Evolutionary conservation across 35 echinoderm and acorn worm genomes (phyloP), one percentile per base, ranked within the genome.

Genomic region (Acanthaster planci): DNA sequence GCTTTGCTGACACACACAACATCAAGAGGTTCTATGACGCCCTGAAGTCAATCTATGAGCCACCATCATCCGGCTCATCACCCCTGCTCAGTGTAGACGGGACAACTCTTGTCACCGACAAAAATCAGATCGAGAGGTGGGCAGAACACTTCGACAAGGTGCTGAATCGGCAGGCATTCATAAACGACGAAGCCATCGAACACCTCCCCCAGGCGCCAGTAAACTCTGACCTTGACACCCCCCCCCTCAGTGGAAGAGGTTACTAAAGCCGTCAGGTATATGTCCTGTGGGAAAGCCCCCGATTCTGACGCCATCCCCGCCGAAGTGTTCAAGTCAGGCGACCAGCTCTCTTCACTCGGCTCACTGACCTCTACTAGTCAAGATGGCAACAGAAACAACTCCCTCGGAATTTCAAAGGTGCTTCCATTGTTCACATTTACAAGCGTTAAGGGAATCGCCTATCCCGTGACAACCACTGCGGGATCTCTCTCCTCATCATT

Each of bases 371-470:
- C 18, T 90, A 85, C 47, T 14, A 57, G 67, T n/a, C 32, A 1
- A 90, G 84, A 53, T 86, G 82, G 88, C 37, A 78, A 1, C 26
- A 90, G 32, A 67, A 47, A 31, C 9, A 15, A 52, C 22, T 86
- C 21, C 88, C 88, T n/a, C 67, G 85, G 68, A 44, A 90, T 15
- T 79, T 90, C 7, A 86, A 90, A 78, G 81, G 85, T 76, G 51
- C 40, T 22, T 53, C 67, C 51, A 77, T 90, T 21, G 37, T 86
- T 27, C 88, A 85, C 51, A 17, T 86, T 4, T 90, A 77, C 82
- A 90, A 90, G 82, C 27, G 88, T 39, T 77, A 77, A 40, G 30
- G 82, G 9, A 77, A 86, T 17, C 4, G 67, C 35, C 58, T 78
- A 14, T 21, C 21, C 21, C 78, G 88, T 37, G 82, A 52, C 67